Conservation (phyloP, 2,797 vertebrate genomes). For the Channallabes apus region DNA sequence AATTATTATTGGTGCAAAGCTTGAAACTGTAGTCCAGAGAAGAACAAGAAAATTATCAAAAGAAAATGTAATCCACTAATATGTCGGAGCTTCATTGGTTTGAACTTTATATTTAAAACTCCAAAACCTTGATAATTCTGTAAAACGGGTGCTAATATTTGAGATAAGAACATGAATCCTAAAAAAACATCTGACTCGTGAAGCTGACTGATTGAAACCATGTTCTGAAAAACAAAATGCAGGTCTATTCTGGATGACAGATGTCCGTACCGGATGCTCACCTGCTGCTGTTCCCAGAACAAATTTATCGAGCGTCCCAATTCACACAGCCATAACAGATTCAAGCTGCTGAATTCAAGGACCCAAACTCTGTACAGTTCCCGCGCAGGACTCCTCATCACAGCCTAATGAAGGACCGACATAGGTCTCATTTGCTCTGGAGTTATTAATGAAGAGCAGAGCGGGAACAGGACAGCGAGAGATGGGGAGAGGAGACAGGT, state of each 20-base stretch:
- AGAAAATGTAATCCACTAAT: too few relatives aligned
- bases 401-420: background rate
- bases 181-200: background rate
- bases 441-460: conserved; percentile 33
- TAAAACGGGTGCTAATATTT: background rate
- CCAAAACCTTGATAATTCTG: background rate
- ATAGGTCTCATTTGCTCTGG: conserved; percentile 12
- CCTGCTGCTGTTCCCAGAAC: conserved; percentile 19
- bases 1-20: background rate
- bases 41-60: too few relatives aligned
- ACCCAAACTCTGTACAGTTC: too few relatives aligned
- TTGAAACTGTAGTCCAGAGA: background rate
- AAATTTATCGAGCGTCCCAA: background rate
- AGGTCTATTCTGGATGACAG: background rate
- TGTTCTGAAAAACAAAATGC: background rate
- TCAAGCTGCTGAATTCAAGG: background rate
- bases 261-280: background rate
- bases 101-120: background rate
- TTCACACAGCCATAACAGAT: background rate
- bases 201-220: background rate
- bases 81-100: too few relatives aligned
- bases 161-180: background rate
- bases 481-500: conserved; percentile 15
- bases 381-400: background rate
- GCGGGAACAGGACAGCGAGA: background rate